A percentile compares a stretch with the other conserved stretches of the same genome.
phyloP scores from a whole-genome alignment of 1,140 invertebrate species.

The Nomia melanderi region DNA sequence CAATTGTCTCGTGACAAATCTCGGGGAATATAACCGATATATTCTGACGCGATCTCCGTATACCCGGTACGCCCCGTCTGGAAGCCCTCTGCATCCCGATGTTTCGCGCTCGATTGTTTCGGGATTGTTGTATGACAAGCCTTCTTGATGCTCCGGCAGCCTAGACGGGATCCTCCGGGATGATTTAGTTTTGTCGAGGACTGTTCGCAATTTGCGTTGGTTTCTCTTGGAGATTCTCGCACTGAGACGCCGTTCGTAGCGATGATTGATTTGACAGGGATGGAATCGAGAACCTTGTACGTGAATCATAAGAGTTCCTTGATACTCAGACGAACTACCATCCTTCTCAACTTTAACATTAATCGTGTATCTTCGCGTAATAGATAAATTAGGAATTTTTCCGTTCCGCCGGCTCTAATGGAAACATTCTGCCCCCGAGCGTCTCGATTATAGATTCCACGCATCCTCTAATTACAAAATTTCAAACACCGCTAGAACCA shows the following conservation, averaged over 20 bases:
- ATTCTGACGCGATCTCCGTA: constrained; percentile 45
- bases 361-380: too few relatives aligned
- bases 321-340: too few relatives aligned
- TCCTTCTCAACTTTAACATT: too few relatives aligned
- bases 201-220: neutral
- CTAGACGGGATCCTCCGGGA: neutral
- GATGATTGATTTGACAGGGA: neutral
- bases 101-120: constrained; percentile 40
- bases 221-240: neutral
- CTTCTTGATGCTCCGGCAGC: neutral
- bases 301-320: too few relatives aligned
- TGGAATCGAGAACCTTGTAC: too few relatives aligned
- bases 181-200: neutral
- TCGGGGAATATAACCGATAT: constrained; percentile 68
- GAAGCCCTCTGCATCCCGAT: neutral
- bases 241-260: too few relatives aligned
- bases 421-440: too few relatives aligned
- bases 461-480: too few relatives aligned
- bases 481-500: too few relatives aligned
- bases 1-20: constrained; percentile 79
- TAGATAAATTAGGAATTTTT: too few relatives aligned
- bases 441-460: too few relatives aligned
- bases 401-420: too few relatives aligned
- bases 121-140: constrained; percentile 7
- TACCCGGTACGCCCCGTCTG: neutral